Evolutionary conservation across 2,888 invertebrate species (phyloP), one percentile per base, ranked within the genome.

Genomic region (Lithosia quadra): DNA sequence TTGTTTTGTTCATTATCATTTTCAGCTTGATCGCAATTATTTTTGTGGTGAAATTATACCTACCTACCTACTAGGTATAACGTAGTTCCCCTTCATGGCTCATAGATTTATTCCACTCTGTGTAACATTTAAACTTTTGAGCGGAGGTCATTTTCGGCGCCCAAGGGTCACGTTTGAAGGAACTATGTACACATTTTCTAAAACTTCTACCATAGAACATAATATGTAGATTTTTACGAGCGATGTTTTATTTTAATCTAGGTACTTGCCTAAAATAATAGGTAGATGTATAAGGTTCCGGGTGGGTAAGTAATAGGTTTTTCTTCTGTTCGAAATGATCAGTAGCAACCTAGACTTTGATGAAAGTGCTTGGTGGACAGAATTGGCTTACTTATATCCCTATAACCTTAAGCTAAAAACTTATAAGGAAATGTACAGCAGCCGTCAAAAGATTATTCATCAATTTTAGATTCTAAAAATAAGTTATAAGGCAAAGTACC

Each of bases 101-200:
- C 49, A 49, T 49, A 49, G 49, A 49, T 49, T 49, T 49, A 49
- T n/a, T 49, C 49, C 49, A 9, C 49, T n/a, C n/a, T 49, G 49
- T 43, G 18, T 49, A 8, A 49, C 49, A 49, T 49, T 49, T 49
- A n/a, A 49, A 49, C 49, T 49, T 49, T 49, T 49, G 18, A 49
- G n/a, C 49, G 49, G n/a, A 8, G 49, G 18, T n/a, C 49, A 49
- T 49, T 49, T 49, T 49, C 49, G 8, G 9, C 8, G 49, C 49
- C 49, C 49, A n/a, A n/a, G 43, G 49, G 49, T 49, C 49, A 49
- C n/a, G n/a, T 49, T 43, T 49, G 49, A 9, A 49, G 49, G 49
- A 49, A 49, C 49, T 49, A 49, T 49, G 49, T 49, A 49, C 49
- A 49, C 18, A n/a, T 49, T 49, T 49, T n/a, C 49, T 49, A 9